Conservation (phyloP, 2,797 vertebrate genomes). For the Calcarius lapponicus region DNA sequence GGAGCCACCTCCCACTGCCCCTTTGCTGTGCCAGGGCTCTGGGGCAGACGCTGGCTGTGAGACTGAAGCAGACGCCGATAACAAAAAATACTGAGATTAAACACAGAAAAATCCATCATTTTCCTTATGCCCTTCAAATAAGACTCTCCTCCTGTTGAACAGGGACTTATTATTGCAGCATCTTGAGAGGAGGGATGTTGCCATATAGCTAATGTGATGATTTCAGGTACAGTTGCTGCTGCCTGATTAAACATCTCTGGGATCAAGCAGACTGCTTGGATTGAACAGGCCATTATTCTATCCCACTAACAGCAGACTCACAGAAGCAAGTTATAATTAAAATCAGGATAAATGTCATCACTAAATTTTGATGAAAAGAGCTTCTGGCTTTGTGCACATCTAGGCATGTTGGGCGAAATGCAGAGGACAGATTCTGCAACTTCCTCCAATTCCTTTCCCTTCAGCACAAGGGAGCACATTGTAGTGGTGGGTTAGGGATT, state of each 20-base stretch:
- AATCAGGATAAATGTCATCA: conserved; percentile 25
- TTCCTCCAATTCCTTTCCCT: neutral
- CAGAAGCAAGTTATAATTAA: conserved; percentile 29
- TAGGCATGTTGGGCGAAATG: neutral
- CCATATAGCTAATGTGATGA: conserved; percentile 19
- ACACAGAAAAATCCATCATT: neutral
- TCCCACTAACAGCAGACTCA: neutral
- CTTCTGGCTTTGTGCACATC: neutral
- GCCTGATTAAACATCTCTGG: conserved; percentile 36
- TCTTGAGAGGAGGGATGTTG: conserved; percentile 34
- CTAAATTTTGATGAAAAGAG: conserved; percentile 30
- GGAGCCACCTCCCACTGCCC: neutral
- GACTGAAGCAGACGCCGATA: neutral
- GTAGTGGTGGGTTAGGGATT: neutral
- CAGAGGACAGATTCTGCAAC: neutral
- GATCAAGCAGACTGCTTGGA: conserved; percentile 33
- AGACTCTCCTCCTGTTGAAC: neutral
- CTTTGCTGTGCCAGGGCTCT: accelerated
- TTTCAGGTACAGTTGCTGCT: conserved; percentile 34
- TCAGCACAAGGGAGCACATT: neutral
- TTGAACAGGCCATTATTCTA: conserved; percentile 15
- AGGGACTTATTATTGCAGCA: conserved; percentile 2
- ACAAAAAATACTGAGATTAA: neutral
- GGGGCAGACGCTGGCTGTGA: neutral
- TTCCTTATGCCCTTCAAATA: conserved; percentile 1